phyloP scores from a whole-genome alignment of 1,140 invertebrate species.

The Caenorhabditis remanei region DNA sequence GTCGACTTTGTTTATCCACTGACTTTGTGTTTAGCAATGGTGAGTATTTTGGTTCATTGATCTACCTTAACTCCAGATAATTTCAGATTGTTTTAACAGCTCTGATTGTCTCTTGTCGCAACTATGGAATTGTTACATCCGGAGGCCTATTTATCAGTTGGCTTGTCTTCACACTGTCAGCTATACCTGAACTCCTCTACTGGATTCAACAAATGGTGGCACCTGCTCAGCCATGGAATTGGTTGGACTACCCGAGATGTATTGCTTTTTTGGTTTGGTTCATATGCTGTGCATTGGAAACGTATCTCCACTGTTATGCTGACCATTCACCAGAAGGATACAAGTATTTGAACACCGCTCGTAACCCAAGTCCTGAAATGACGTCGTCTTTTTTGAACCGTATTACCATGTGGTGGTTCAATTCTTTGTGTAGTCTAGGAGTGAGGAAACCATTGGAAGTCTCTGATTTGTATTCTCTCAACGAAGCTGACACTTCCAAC shows the following conservation, averaged over 20 bases:
- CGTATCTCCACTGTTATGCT: constrained; percentile 51
- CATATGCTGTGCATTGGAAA: neutral
- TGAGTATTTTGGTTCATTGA: neutral
- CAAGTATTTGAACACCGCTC: neutral
- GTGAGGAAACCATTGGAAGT: constrained; percentile 71
- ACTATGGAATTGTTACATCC: constrained; percentile 57
- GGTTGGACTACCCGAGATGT: constrained; percentile 35
- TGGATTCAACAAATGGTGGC: constrained; percentile 7
- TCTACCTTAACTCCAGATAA: neutral
- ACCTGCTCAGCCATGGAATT: neutral
- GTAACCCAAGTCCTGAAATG: constrained; percentile 66
- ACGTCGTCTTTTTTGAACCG: constrained; percentile 72
- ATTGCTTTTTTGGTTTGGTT: constrained; percentile 42
- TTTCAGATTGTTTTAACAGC: constrained; percentile 51
- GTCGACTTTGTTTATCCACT: constrained; percentile 60
- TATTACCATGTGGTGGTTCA: constrained; percentile 75
- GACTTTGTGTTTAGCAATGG: constrained; percentile 58
- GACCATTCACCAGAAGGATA: neutral
- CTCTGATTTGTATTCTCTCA: constrained; percentile 70
- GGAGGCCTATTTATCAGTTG: constrained; percentile 52
- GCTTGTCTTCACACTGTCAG: constrained; percentile 51
- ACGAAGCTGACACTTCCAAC: constrained; percentile 67
- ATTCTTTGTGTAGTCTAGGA: constrained; percentile 66
- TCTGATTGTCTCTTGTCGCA: constrained; percentile 27
- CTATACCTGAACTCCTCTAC: constrained; percentile 44